Conservation (phyloP, 2,113 vertebrate species). For the Gambusia holbrooki region DNA sequence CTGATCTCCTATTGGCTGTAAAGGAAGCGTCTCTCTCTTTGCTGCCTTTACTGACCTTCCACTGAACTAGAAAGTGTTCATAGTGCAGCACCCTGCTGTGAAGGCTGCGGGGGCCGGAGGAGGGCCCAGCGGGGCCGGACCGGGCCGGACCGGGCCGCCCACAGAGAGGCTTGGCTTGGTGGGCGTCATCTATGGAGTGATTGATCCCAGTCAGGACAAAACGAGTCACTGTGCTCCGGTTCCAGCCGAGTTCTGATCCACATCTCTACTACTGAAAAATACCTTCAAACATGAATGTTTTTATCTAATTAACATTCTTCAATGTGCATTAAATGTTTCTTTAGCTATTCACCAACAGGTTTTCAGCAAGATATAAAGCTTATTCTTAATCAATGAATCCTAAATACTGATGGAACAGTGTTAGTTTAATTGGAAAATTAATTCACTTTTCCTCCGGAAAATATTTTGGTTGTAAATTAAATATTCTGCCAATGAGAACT, state of each 20-base stretch:
- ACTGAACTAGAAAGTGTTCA: conserved; percentile 33
- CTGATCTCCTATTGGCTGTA: conserved; percentile 14
- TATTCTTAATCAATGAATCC: no score
- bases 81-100: conserved; percentile 30
- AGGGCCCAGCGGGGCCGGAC: conserved; percentile 46
- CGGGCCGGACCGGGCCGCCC: conserved; percentile 49
- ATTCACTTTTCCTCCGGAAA: no score
- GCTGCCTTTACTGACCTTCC: conserved; percentile 13
- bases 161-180: conserved; percentile 63
- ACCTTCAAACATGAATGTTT: no score
- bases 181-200: conserved; percentile 77
- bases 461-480: no score
- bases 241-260: neutral
- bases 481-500: no score
- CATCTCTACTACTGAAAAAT: no score
- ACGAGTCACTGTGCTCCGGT: conserved; percentile 65
- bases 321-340: no score
- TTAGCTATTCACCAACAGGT: no score
- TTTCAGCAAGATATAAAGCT: no score
- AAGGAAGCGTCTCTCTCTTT: neutral
- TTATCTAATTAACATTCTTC: no score
- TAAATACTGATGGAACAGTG: no score
- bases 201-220: conserved; percentile 72
- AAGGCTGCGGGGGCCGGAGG: conserved; percentile 61
- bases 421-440: no score